Percentiles rank a stretch among this genome's conserved stretches.
phyloP scores from a whole-genome alignment of 2,797 vertebrate species.

The Apodemus agrarius region DNA sequence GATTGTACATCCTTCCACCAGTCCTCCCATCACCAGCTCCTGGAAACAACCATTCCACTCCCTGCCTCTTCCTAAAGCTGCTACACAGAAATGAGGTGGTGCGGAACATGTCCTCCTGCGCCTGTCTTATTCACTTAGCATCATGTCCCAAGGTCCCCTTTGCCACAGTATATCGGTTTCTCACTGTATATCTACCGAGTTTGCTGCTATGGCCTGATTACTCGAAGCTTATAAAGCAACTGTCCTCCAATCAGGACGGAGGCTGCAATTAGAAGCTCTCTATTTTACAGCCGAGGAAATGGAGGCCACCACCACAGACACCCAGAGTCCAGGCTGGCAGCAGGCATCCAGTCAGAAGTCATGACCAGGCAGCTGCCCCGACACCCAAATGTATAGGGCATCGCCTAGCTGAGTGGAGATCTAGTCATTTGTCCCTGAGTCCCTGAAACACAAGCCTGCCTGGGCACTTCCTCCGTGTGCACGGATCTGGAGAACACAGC shows the following conservation, averaged over 20 bases:
- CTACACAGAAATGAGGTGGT: background rate
- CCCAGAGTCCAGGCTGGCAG: too few species aligned
- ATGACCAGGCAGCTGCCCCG: background rate
- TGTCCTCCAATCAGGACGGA: background rate
- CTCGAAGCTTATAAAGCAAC: background rate
- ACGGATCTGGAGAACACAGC: background rate
- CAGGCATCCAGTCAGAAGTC: background rate
- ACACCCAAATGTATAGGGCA: accelerated
- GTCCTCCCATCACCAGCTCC: too few species aligned
- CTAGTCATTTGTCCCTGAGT: background rate
- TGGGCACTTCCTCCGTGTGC: background rate
- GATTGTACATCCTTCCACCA: background rate
- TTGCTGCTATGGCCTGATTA: background rate
- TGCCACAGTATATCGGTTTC: background rate
- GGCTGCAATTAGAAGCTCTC: background rate
- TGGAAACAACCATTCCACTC: background rate
- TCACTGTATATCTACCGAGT: background rate
- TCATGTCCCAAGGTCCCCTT: background rate
- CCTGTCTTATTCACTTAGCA: background rate
- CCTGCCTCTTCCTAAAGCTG: background rate
- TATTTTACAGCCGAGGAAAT: constrained; percentile 5
- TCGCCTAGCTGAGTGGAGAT: background rate
- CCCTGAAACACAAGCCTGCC: background rate
- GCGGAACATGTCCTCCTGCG: background rate
- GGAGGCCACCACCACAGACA: background rate